Base-by-base conservation (phyloP, 2,113 vertebrate species). In the Dunckerocampus dactyliophorus region DNA sequence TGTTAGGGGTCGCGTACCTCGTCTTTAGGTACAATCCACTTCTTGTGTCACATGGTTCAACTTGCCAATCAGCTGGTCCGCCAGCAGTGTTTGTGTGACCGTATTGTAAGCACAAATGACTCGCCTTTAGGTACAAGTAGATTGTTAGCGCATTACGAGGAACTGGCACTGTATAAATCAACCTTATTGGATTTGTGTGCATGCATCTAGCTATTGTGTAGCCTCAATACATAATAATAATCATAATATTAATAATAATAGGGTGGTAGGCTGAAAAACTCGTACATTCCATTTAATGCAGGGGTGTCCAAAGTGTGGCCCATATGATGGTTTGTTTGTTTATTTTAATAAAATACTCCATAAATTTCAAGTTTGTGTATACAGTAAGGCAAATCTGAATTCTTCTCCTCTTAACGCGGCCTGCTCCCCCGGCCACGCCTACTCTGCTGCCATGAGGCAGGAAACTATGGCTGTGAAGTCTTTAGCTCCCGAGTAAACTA, bases 131-230 rank as follows among this genome's bases (percentile, higher is more conserved):
- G 77, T 84, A 86, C 60, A 16, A 72, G 45, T 82, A 72, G 53
- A 77, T 60, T 8, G 56, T 67, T 59, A 49, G 49, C 56, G 34
- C 69, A 72, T 49, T 75, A 77, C 57, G 24, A 6, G 48, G 68
- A 42, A 71, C 46, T n/a, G 65, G 50, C 70, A 78, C 63, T 85
- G 80, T 88, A 76, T 51, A 83, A 9, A 28, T 31, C 24, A 62
- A 63, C 74, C 24, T 76, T 56, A 72, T 20, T 73, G 73, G 75
- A 48, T 71, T 80, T 77, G 62, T 83, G 55, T 81, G 85, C 84
- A 89, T 88, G 85, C 69, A 69, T 83, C 37, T 62, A 62, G 16
- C 17, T 74, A 60, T 65, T 75, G 55, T 81, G 58, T 74, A 80
- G 65, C 69, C 64, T 75, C 70, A 59, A 81, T 22, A 60, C 75